Percentiles rank a stretch among this genome's conserved stretches.
phyloP scores from a whole-genome alignment of 2,797 vertebrate genomes.

The Rhinella marina region DNA sequence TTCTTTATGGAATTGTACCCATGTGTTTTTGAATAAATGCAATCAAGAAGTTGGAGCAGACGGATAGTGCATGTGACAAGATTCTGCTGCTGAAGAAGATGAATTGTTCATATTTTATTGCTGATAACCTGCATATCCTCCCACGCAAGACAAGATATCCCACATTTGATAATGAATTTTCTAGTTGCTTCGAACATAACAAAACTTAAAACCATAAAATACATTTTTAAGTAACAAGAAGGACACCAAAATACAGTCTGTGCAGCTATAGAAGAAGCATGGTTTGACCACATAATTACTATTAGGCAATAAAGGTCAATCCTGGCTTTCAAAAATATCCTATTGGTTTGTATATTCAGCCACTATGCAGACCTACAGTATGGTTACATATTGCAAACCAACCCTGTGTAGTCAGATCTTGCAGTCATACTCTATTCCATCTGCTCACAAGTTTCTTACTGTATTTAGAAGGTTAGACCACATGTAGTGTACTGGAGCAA shows the following conservation, averaged over 20 bases:
- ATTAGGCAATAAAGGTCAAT: no score
- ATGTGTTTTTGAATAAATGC: background rate
- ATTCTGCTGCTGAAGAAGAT: background rate
- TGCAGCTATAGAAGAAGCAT: no score
- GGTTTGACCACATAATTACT: no score
- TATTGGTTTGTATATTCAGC: background rate
- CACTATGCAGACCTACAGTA: background rate
- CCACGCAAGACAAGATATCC: background rate
- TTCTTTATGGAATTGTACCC: background rate
- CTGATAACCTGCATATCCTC: background rate
- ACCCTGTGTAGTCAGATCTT: background rate
- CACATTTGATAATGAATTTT: background rate
- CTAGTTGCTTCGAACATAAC: background rate
- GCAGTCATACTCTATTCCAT: background rate
- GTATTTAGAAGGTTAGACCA: no score
- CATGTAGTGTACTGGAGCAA: no score
- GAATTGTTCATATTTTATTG: background rate
- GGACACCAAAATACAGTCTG: background rate
- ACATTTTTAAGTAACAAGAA: background rate
- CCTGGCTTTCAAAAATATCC: background rate
- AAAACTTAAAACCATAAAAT: background rate
- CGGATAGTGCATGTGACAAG: background rate
- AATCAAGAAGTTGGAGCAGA: background rate
- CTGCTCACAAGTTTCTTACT: no score
- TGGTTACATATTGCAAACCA: no score